Percentiles rank a stretch among this genome's conserved stretches.
phyloP scores from a whole-genome alignment of 2,797 vertebrate genomes.

The Hippocampus kuda region DNA sequence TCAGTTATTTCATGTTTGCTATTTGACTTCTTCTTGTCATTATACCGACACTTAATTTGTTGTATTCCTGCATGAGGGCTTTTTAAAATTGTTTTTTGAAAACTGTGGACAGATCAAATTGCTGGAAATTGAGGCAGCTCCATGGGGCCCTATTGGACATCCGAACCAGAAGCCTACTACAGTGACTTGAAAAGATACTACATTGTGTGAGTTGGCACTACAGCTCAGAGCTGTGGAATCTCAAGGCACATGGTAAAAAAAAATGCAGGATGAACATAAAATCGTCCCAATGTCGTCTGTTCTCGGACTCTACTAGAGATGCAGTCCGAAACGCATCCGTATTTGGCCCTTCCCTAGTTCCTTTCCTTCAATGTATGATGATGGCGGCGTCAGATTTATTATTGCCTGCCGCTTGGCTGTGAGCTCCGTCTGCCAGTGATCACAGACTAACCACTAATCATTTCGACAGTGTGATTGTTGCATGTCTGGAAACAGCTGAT shows the following conservation, averaged over 20 bases:
- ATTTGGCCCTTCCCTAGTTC: neutral
- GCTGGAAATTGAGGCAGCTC: too few relatives aligned
- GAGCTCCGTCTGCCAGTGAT: constrained; percentile 6
- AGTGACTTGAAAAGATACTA: too few relatives aligned
- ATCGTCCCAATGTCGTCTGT: neutral
- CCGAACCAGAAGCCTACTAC: too few relatives aligned
- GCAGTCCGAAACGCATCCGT: neutral
- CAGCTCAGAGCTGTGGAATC: neutral
- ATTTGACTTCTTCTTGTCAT: too few relatives aligned
- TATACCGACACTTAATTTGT: too few relatives aligned
- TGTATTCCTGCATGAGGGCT: too few relatives aligned
- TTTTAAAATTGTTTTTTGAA: too few relatives aligned
- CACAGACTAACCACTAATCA: constrained; percentile 54
- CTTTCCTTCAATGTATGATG: neutral
- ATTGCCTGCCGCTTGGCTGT: constrained; percentile 37
- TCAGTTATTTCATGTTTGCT: too few relatives aligned
- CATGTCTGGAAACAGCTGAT: constrained; percentile 41
- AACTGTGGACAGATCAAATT: too few relatives aligned
- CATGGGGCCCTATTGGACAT: too few relatives aligned
- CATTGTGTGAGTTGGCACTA: too few relatives aligned
- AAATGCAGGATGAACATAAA: neutral
- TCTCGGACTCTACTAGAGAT: neutral
- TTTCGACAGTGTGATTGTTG: constrained; percentile 49
- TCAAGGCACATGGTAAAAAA: neutral
- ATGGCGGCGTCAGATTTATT: constrained; percentile 41